Percentiles rank a stretch among this genome's conserved stretches.
These are phyloP conservation scores for Dreissena polymorpha DNA, from an alignment of 1,140 invertebrate species.

Conservation along the genomic window DNA sequence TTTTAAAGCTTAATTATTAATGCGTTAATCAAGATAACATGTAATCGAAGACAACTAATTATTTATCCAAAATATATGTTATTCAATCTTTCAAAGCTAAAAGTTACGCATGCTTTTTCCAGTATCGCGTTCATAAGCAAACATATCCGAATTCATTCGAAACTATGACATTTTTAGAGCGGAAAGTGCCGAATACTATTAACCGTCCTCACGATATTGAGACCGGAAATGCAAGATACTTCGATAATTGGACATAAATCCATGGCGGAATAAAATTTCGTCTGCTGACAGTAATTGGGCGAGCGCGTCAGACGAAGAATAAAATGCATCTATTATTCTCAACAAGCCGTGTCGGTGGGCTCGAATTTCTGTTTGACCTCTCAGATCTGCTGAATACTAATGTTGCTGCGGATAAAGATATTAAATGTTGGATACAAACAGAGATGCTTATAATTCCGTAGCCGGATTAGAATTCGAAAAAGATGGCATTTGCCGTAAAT, in stretches of 20 bases:
- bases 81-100: neutral
- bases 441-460: too few relatives aligned
- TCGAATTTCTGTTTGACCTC: neutral
- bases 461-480: too few relatives aligned
- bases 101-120: neutral
- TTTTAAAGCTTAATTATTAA: too few relatives aligned
- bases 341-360: neutral
- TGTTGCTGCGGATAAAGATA: neutral
- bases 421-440: too few relatives aligned
- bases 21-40: too few relatives aligned
- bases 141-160: neutral
- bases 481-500: too few relatives aligned
- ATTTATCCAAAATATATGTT: neutral
- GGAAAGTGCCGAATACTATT: neutral
- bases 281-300: conserved; percentile 5
- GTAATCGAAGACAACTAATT: neutral
- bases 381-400: neutral
- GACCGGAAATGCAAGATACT: neutral
- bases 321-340: conserved; percentile 7
- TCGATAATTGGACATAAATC: conserved; percentile 1
- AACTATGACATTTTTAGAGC: neutral
- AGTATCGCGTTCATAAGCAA: neutral
- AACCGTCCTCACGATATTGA: neutral
- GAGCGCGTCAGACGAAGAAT: neutral
- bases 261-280: neutral